A percentile compares a stretch with the other conserved stretches of the same genome.
phyloP scores from a whole-genome alignment of 2,797 vertebrate genomes.

The Simalia tracyae region DNA sequence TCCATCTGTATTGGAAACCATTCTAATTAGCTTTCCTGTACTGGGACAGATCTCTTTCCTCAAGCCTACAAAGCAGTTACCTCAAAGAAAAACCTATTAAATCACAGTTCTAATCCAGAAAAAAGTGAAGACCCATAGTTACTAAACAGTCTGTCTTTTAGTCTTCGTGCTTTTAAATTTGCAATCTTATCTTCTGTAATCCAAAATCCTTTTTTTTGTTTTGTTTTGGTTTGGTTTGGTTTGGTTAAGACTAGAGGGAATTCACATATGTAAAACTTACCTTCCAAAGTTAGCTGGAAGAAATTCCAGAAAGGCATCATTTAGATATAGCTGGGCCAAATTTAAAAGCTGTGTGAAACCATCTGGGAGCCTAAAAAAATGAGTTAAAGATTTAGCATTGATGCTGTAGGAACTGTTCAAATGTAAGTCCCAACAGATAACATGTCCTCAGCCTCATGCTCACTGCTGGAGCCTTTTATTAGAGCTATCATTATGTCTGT shows the following conservation, averaged over 20 bases:
- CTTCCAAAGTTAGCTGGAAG: constrained; percentile 99
- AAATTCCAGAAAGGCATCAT: constrained; percentile 99
- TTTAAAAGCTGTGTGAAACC: constrained; percentile 99
- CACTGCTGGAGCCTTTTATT: constrained; percentile 45
- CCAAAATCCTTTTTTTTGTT: not conserved
- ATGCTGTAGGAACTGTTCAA: constrained; percentile 62
- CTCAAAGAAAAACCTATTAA: not conserved
- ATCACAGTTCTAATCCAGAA: not conserved
- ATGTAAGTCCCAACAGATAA: constrained; percentile 53
- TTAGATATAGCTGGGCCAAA: constrained; percentile 98
- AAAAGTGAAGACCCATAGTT: not conserved
- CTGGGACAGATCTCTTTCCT: not conserved
- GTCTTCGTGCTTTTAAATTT: not conserved
- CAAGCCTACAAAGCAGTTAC: not conserved
- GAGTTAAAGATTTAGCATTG: constrained; percentile 61
- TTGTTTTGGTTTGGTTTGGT: too few relatives aligned
- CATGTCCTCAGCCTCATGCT: constrained; percentile 48
- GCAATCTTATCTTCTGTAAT: not conserved
- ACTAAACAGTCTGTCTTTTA: not conserved
- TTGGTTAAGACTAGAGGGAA: not conserved
- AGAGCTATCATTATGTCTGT: constrained; percentile 21
- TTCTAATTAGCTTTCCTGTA: not conserved
- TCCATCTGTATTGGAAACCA: not conserved
- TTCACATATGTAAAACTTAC: constrained; percentile 77
- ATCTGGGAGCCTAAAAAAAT: constrained; percentile 90